Percentiles rank a stretch among this genome's conserved stretches.
phyloP scores from a whole-genome alignment of 2,113 vertebrate genomes.

The Merops nubicus region DNA sequence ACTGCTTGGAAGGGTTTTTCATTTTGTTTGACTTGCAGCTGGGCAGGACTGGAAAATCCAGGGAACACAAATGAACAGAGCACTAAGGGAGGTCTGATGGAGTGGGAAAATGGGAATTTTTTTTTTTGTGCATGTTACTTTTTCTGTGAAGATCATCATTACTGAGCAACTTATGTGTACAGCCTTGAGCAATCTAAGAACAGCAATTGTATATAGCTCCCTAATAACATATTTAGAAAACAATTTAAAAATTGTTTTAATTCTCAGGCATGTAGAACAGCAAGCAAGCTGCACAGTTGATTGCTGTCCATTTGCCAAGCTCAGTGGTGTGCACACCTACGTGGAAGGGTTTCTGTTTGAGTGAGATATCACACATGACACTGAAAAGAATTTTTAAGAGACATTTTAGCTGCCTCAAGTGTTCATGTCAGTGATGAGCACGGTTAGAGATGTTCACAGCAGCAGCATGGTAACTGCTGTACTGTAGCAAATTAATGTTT shows the following conservation, averaged over 20 bases:
- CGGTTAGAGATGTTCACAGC: background rate
- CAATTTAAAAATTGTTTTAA: background rate
- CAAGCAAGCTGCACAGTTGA: background rate
- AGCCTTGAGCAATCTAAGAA: background rate
- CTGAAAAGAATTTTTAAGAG: background rate
- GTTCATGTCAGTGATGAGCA: background rate
- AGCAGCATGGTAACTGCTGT: background rate
- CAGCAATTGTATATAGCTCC: background rate
- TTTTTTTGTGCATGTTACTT: background rate
- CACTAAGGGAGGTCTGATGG: background rate
- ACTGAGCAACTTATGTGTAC: background rate
- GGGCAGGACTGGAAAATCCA: background rate
- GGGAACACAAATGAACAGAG: background rate
- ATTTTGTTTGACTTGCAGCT: background rate
- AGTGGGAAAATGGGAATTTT: background rate
- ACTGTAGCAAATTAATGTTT: background rate
- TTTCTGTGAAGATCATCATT: background rate
- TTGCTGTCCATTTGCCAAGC: background rate
- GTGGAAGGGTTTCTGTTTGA: background rate
- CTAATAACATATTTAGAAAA: background rate
- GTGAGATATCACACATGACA: background rate
- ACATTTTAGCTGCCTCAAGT: conserved; percentile 2
- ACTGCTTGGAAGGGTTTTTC: background rate
- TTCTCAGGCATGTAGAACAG: background rate
- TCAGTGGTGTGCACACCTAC: background rate